A percentile compares a stretch with the other conserved stretches of the same genome.
phyloP scores from a whole-genome alignment of 2,888 invertebrate species.

The Ametastegia equiseti region DNA sequence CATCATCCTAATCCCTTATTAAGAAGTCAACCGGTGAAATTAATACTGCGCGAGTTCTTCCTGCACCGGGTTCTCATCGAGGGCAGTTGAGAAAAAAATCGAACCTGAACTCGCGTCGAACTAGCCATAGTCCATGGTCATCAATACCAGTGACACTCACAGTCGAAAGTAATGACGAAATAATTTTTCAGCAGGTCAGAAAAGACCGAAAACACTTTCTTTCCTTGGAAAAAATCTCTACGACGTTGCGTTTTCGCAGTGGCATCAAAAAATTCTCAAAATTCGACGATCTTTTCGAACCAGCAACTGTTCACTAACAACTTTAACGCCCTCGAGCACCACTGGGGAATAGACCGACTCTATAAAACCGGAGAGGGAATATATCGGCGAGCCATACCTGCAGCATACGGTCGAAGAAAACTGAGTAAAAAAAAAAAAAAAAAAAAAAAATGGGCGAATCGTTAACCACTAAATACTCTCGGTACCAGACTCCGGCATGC shows the following conservation, averaged over 20 bases:
- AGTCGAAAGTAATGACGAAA: constrained; percentile 38
- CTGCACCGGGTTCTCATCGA: constrained; percentile 41
- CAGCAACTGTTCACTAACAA: background rate
- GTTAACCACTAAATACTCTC: constrained; percentile 61
- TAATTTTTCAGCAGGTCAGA: constrained; percentile 41
- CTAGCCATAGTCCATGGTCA: constrained; percentile 43
- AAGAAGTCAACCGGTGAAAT: constrained; percentile 48
- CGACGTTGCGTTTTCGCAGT: background rate
- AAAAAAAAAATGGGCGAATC: constrained; percentile 61
- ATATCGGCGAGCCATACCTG: background rate
- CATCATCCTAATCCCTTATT: constrained; percentile 49
- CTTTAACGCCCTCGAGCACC: constrained; percentile 51
- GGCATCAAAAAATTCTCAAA: background rate
- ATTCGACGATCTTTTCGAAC: background rate
- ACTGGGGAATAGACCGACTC: constrained; percentile 69
- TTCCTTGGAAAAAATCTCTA: constrained; percentile 1
- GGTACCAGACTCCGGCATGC: background rate
- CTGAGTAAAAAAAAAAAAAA: constrained; percentile 43
- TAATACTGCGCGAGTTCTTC: constrained; percentile 47
- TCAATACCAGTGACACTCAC: constrained; percentile 45
- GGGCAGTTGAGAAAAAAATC: constrained; percentile 37
- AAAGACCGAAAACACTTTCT: background rate
- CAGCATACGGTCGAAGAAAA: constrained; percentile 53
- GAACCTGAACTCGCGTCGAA: constrained; percentile 40
- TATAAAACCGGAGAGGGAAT: constrained; percentile 63